Percentiles rank a stretch among this genome's conserved stretches.
These are phyloP conservation scores for Gymnothorax javanicus DNA, from an alignment of 2,797 vertebrate species.

Conservation along the genomic window DNA sequence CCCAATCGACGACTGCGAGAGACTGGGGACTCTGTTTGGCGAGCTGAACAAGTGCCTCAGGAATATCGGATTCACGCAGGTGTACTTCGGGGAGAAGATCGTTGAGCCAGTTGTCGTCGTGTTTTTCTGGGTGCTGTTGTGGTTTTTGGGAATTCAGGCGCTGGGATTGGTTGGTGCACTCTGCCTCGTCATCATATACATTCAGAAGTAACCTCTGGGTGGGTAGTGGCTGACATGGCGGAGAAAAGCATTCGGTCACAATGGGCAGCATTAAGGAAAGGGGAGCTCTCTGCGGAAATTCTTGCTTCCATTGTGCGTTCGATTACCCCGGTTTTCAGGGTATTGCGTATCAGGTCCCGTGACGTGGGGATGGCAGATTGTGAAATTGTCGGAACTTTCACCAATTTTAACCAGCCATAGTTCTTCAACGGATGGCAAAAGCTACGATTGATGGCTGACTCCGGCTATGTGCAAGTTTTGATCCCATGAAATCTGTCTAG, in stretches of 20 bases:
- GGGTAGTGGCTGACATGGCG: background rate
- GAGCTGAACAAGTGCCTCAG: conserved; percentile 80
- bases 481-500: background rate
- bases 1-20: conserved; percentile 75
- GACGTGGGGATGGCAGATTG: background rate
- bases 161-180: conserved; percentile 78
- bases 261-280: background rate
- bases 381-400: background rate
- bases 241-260: background rate
- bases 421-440: background rate
- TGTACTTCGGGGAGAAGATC: conserved; percentile 80
- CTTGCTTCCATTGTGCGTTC: background rate
- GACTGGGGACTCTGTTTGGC: conserved; percentile 81
- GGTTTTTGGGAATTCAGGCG: conserved; percentile 81
- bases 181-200: conserved; percentile 82
- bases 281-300: background rate
- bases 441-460: background rate
- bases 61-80: conserved; percentile 76
- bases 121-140: conserved; percentile 80
- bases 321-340: background rate
- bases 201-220: conserved; percentile 65
- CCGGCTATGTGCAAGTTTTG: background rate
- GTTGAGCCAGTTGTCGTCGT: conserved; percentile 80
- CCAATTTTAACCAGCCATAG: background rate
- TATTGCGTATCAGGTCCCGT: background rate